Evolutionary conservation across 1,140 invertebrate species (phyloP).

Genomic region (Dreissena polymorpha): DNA sequence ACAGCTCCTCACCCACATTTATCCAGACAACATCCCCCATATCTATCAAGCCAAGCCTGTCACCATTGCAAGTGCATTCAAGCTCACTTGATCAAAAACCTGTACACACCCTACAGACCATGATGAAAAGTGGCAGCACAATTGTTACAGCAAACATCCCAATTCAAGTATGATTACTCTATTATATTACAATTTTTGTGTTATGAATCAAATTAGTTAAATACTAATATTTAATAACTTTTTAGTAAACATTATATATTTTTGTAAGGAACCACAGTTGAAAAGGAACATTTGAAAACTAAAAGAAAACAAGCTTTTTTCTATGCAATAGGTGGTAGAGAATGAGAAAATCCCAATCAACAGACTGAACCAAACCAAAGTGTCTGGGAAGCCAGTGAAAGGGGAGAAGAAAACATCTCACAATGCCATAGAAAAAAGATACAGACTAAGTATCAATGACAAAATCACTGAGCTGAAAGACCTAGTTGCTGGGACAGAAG

Average conservation of each 20-base stretch:
- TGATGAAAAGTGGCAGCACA: conserved; percentile 68
- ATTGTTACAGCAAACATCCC: conserved; percentile 73
- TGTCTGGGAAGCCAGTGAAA: conserved; percentile 61
- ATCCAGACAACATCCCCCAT: conserved; percentile 41
- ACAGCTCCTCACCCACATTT: conserved; percentile 45
- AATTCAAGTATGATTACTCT: conserved; percentile 61
- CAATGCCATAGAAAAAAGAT: conserved; percentile 99
- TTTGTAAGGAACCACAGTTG: no score
- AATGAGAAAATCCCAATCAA: conserved; percentile 77
- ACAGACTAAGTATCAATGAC: conserved; percentile 99
- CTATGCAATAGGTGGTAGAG: conserved; percentile 59
- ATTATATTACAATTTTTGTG: no score
- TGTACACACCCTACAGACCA: conserved; percentile 63
- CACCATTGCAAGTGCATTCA: conserved; percentile 46
- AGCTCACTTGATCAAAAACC: conserved; percentile 35
- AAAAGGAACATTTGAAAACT: no score
- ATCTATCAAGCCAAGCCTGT: conserved; percentile 40
- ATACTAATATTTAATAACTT: no score
- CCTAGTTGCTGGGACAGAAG: conserved; percentile 94
- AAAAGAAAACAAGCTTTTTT: no score
- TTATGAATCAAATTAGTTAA: no score
- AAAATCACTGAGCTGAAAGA: conserved; percentile 98
- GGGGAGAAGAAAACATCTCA: conserved; percentile 84
- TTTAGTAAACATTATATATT: no score
- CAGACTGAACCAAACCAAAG: conserved; percentile 62